phyloP scores from a whole-genome alignment of 2,797 vertebrate species.

The Rallus crepitans region DNA sequence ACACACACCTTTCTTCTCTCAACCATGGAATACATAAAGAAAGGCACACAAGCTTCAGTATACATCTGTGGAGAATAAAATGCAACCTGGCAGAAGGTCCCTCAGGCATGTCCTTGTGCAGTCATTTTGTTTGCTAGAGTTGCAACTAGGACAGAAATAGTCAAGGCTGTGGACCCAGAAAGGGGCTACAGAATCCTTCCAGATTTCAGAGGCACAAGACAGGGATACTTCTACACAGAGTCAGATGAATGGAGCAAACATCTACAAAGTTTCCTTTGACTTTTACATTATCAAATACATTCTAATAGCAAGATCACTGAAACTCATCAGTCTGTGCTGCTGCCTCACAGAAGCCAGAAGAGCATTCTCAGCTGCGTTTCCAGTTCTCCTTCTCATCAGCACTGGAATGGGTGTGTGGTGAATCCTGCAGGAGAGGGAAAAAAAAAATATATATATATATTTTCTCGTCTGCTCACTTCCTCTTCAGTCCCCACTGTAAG shows the following conservation, averaged over 20 bases:
- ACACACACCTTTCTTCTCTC: not conserved
- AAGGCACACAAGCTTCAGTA: not conserved
- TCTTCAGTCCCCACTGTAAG: not conserved
- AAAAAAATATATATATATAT: fast-evolving
- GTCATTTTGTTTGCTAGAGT: not conserved
- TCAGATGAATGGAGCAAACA: not conserved
- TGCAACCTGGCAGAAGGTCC: not conserved
- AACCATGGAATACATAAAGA: not conserved
- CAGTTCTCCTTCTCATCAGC: slow-evolving; percentile 57
- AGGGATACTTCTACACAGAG: not conserved
- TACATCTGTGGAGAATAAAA: not conserved
- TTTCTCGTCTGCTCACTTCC: not conserved
- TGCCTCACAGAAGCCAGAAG: not conserved
- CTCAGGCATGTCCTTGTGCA: not conserved
- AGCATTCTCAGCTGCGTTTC: not conserved
- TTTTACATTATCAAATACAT: not conserved
- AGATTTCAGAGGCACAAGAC: not conserved
- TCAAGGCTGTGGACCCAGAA: not conserved
- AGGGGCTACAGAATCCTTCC: not conserved
- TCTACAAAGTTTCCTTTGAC: not conserved
- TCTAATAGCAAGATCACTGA: not conserved
- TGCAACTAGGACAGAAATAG: not conserved
- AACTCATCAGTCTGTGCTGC: not conserved
- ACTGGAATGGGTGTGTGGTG: not conserved
- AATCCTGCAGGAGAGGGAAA: not conserved